Evolutionary conservation across 2,797 vertebrate species (phyloP), one percentile per base, ranked within the genome.

Genomic region (Apodemus agrarius): DNA sequence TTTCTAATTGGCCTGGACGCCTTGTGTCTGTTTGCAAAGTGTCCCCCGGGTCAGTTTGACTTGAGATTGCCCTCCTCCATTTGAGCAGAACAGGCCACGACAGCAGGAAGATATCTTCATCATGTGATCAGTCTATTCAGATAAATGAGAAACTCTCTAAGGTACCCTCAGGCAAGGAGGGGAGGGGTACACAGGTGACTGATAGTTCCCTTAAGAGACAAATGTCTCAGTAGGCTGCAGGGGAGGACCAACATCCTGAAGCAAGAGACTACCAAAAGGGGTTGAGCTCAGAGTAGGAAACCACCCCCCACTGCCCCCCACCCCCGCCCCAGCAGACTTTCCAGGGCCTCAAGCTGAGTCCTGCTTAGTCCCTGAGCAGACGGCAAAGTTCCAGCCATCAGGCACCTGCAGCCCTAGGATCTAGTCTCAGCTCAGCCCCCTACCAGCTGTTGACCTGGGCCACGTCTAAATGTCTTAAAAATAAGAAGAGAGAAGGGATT

Each of bases 1-100:
- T 40, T 24, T 6, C 37, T 0, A 6, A 17, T 0, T 16, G 26
- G 1, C 29, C 43, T 37, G 14, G 19, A 40, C 9, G 61, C 24
- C 8, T 0, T 10, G 31, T 16, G 54, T 0, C n/a, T 72, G 21
- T 29, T 6, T 24, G 24, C 34, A 65, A 40, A 40, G 37, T 21
- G 9, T 63, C 34, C 22, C 24, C n/a, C 19, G 31, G 16, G 29
- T 16, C 82, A 26, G 26, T 34, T 3, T 3, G 22, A 82, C 69
- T 78, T 6, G 14, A 57, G 24, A 34, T 13, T 31, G 5, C 3
- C 29, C 37, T 81, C 34, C 34, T 65, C n/a, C 9, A 1, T 34
- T 40, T 13, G 37, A 40, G n/a, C 13, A 54, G 54, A 89, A 52
- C 72, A 63, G 54, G 52, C 40, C 10, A 31, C 0, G 19, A 34